These are phyloP conservation scores for Neoscelio sp. DNA, from an alignment of 2,888 invertebrate species.

Conservation along the genomic window DNA sequence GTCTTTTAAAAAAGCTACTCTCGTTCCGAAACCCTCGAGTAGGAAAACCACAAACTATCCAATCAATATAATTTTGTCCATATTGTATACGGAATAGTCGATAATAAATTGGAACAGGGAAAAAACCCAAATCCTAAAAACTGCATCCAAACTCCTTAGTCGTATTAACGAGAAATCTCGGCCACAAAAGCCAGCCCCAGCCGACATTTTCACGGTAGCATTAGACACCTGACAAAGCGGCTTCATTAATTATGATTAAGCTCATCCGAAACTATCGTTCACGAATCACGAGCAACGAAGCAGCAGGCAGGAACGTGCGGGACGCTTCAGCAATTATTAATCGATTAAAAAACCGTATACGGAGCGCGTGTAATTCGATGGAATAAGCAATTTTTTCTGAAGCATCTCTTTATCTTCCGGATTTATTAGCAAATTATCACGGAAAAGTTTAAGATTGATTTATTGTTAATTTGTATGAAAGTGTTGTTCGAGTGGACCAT, in stretches of 20 bases:
- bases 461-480: too few species aligned
- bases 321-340: slow-evolving; percentile 1
- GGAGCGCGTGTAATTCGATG: too few species aligned
- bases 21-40: too few species aligned
- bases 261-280: slow-evolving; percentile 18
- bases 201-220: slow-evolving; percentile 14
- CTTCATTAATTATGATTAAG: slow-evolving; percentile 44
- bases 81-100: slow-evolving; percentile 16
- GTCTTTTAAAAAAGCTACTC: background rate
- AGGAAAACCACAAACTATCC: too few species aligned
- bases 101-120: slow-evolving; percentile 26
- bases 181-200: slow-evolving; percentile 22
- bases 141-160: background rate
- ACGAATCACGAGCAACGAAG: slow-evolving; percentile 6
- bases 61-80: too few species aligned
- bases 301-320: background rate
- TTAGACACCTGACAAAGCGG: slow-evolving; percentile 21
- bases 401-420: too few species aligned
- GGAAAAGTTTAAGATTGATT: too few species aligned
- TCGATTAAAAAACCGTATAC: slow-evolving; percentile 11
- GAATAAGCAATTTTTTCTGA: too few species aligned
- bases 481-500: too few species aligned
- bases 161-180: background rate
- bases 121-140: slow-evolving; percentile 11
- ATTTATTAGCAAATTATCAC: too few species aligned